Base-by-base conservation (phyloP, 2,113 vertebrate genomes). In the Capricornis sumatraensis region DNA sequence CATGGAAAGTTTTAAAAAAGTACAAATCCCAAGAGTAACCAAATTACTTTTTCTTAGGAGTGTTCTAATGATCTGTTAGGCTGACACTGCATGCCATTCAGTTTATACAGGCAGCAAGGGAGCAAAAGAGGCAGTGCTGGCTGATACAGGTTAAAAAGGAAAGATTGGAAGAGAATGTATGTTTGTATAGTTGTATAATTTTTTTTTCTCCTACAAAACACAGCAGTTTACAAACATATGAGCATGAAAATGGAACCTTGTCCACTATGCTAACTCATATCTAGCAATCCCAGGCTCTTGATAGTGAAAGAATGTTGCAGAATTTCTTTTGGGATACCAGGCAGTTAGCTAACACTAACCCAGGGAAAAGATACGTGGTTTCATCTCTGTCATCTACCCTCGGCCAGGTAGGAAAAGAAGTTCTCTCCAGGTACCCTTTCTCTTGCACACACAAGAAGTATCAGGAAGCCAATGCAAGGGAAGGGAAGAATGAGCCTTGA, bases 221-320 rank as follows among this genome's bases (percentile, higher is more conserved):
- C 98, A 98, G 98, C 98, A 98, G 98, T 98, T 98, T 98, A 99
- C 98, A 98, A 98, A 98, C 98, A 97, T 98, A 98, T 91, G 98
- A 92, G 79, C 98, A 93, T 96, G 94, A 95, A 89, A 92, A 79
- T 81, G 57, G 82, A 87, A 88, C 83, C 64, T 82, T 82, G 57
- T 96, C 87, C n/a, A 62, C 67, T 47, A 57, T 91, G 88, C 71
- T 96, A 84, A 92, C 89, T 88, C 81, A 74, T 87, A 17, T 89
- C 89, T 97, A 82, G 71, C 64, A 91, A 27, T 91, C 74, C 74
- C 87, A 95, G 60, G 74, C 82, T 95, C 83, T 95, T 50, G 33
- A 79, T 52, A 87, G 81, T 58, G 95, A n/a, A 84, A 50, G 58
- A 89, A 57, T 45, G 58, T 86, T 84, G 19, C 25, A 92, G 52